Evolutionary conservation across 2,888 invertebrate species (phyloP), one percentile per base, ranked within the genome.

Genomic region (Tetheella fluctuosa): DNA sequence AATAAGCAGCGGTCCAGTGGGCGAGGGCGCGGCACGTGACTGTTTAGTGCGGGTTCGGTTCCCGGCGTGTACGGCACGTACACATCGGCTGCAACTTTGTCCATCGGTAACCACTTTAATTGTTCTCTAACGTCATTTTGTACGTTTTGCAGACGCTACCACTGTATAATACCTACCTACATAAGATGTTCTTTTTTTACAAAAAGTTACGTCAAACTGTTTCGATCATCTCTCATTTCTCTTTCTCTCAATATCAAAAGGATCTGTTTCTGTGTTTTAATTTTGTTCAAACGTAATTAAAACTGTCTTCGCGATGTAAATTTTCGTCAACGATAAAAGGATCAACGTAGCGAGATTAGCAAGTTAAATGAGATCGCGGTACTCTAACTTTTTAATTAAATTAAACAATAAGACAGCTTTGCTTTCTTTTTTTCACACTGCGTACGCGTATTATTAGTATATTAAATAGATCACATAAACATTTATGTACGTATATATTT

Each of bases 11-110:
- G 48, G 48, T 48, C 20, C 48, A 20, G 48, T 20, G 48, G 20
- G 48, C 48, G 48, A 10, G 48, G 17, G 17, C 20, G 48, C 17
- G 48, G 48, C 48, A 48, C 48, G 48, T 48, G 48, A 20, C 48
- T 48, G 48, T n/a, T 48, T 20, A 20, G 48, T 48, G 48, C 48
- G 48, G 20, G 48, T 48, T 48, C 48, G 48, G 48, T 8, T 48
- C 48, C 48, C 48, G 48, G 7, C 34, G 34, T 17, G 42, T 15
- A 8, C 48, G 2, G 48, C 48, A 48, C 48, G 48, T 48, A 48
- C 48, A 48, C 20, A 48, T 48, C 48, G 48, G 20, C 17, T 48
- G 48, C 48, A 48, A 48, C 48, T 48, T 48, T 48, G 48, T 20
- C 48, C 48, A 48, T 48, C 48, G 48, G 48, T 48, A 20, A 48